These are phyloP conservation scores for Oscheius sp. DNA, from an alignment of 2,888 invertebrate genomes.

Conservation along the genomic window DNA sequence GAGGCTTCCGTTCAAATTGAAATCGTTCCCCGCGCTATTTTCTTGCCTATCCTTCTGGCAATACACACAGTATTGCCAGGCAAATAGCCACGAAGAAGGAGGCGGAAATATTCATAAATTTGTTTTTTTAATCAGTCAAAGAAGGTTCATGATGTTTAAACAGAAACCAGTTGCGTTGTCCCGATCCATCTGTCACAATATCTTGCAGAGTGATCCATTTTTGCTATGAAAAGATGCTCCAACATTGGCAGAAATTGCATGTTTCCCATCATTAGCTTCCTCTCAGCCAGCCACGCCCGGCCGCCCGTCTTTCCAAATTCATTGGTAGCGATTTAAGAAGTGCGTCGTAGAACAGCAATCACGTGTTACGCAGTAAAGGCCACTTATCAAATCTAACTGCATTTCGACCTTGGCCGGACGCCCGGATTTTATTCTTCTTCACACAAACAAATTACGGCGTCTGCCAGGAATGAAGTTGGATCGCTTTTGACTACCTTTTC, in stretches of 20 bases:
- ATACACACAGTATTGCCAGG: too few species aligned
- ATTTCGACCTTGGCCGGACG: constrained; percentile 28
- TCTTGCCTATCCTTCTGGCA: background rate
- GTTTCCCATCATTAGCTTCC: constrained; percentile 8
- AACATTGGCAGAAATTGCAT: background rate
- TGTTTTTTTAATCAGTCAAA: constrained; percentile 3
- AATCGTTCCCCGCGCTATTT: constrained; percentile 4
- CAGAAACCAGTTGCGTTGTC: too few species aligned
- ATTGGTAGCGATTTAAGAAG: constrained; percentile 15
- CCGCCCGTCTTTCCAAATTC: constrained; percentile 9
- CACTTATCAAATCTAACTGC: constrained; percentile 31
- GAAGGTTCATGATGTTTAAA: constrained; percentile 1
- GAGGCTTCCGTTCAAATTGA: constrained; percentile 12
- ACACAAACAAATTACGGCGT: constrained; percentile 24
- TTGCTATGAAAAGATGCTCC: background rate
- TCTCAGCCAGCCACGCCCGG: constrained; percentile 1
- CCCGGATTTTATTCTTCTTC: constrained; percentile 27
- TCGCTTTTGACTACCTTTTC: background rate
- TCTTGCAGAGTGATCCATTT: background rate
- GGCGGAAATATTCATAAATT: background rate
- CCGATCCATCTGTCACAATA: background rate
- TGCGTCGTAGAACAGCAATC: constrained; percentile 14
- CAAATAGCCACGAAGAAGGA: background rate
- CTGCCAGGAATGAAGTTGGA: background rate
- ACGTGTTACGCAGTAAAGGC: constrained; percentile 28